These are phyloP conservation scores for Ligdia adustata DNA, from an alignment of 2,888 invertebrate species.

Conservation along the genomic window DNA sequence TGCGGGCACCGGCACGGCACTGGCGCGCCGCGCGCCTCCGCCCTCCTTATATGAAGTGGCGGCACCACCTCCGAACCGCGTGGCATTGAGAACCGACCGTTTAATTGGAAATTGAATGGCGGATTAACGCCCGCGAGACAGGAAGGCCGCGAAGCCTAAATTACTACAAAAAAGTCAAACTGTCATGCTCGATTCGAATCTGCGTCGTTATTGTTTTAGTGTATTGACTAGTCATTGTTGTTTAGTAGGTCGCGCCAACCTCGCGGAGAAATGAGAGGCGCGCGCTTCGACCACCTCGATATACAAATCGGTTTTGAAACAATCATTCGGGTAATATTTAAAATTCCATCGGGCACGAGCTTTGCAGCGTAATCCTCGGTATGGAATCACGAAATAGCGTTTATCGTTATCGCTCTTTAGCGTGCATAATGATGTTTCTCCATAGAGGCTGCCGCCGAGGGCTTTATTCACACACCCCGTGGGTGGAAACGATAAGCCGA, in stretches of 20 bases:
- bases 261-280: slow-evolving; percentile 49
- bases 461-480: slow-evolving; percentile 30
- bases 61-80: slow-evolving; percentile 72
- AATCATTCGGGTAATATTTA: slow-evolving; percentile 58
- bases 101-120: slow-evolving; percentile 82
- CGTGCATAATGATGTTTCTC: slow-evolving; percentile 35
- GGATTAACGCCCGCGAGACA: slow-evolving; percentile 70
- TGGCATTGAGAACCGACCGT: slow-evolving; percentile 81
- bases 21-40: slow-evolving; percentile 72
- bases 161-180: slow-evolving; percentile 65
- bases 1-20: slow-evolving; percentile 71
- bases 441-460: slow-evolving; percentile 27
- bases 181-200: slow-evolving; percentile 53
- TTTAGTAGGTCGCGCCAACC: slow-evolving; percentile 38
- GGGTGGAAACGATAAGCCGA: slow-evolving; percentile 31
- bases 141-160: slow-evolving; percentile 76
- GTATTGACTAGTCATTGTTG: slow-evolving; percentile 34
- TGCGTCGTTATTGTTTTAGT: slow-evolving; percentile 46
- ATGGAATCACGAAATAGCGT: slow-evolving; percentile 50
- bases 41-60: slow-evolving; percentile 79
- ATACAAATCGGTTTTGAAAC: slow-evolving; percentile 63
- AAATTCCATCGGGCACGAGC: slow-evolving; percentile 63
- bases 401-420: slow-evolving; percentile 37
- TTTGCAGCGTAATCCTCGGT: slow-evolving; percentile 51
- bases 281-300: slow-evolving; percentile 44